Conservation (phyloP, 2,113 vertebrate species). For the Pterocles gutturalis region DNA sequence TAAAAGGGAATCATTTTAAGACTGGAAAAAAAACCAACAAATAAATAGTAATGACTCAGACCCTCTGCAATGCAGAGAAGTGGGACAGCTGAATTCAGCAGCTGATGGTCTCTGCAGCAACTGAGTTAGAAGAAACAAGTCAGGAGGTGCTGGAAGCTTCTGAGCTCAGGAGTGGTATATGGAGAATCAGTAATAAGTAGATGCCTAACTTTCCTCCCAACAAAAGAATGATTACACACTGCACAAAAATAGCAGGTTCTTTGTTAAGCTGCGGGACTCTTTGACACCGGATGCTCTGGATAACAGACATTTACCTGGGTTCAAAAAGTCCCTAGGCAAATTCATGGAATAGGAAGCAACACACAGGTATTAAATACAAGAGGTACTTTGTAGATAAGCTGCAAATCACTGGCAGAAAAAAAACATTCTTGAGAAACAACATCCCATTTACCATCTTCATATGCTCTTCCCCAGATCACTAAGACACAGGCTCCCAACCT, state of each 20-base stretch:
- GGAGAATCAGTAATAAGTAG: background rate
- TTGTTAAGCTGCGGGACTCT: background rate
- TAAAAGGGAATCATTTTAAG: background rate
- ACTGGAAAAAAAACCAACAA: background rate
- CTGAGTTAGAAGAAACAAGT: background rate
- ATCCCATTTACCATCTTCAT: background rate
- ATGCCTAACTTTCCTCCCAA: background rate
- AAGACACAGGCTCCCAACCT: background rate
- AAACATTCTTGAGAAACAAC: background rate
- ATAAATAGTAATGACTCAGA: background rate
- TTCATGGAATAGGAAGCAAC: background rate
- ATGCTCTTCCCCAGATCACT: background rate
- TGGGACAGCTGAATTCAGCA: background rate
- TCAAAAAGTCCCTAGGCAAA: background rate
- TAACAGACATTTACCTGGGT: background rate
- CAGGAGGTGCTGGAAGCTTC: background rate
- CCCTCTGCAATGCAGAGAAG: background rate
- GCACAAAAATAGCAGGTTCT: background rate
- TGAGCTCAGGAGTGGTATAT: background rate
- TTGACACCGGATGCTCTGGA: fast-evolving
- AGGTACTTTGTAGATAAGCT: background rate
- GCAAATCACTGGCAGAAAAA: background rate
- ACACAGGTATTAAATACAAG: background rate
- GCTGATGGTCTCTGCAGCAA: background rate
- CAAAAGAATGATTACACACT: background rate